phyloP scores from a whole-genome alignment of 1,140 invertebrate genomes.

The Bacillus rossius region DNA sequence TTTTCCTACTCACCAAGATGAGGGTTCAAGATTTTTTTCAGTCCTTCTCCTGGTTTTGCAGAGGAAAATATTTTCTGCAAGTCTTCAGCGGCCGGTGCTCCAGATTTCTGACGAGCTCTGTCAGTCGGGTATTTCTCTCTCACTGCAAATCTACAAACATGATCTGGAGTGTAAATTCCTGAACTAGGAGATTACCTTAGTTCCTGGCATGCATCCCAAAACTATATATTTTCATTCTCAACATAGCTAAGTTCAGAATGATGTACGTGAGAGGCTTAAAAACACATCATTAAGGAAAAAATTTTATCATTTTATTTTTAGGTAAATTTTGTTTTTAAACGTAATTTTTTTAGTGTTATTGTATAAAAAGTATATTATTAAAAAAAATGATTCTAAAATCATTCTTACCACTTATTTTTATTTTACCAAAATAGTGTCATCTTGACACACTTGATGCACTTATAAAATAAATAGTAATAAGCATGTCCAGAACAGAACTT shows the following conservation, averaged over 20 bases:
- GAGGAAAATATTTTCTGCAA: conserved; percentile 52
- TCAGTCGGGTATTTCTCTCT: conserved; percentile 86
- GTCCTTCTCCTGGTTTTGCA: conserved; percentile 65
- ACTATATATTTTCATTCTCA: background rate
- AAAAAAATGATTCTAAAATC: background rate
- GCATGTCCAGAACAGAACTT: too few relatives aligned
- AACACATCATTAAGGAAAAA: too few relatives aligned
- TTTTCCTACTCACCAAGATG: conserved; percentile 57
- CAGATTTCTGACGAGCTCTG: conserved; percentile 56
- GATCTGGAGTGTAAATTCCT: background rate
- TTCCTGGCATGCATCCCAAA: background rate
- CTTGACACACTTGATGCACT: too few relatives aligned
- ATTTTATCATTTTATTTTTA: too few relatives aligned
- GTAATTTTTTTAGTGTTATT: background rate
- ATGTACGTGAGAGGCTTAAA: too few relatives aligned
- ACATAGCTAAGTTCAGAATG: background rate
- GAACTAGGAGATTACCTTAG: background rate
- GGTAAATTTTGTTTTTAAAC: too few relatives aligned
- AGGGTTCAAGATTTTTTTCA: conserved; percentile 85
- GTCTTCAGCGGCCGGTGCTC: conserved; percentile 42
- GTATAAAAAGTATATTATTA: background rate
- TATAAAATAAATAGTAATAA: too few relatives aligned
- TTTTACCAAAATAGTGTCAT: too few relatives aligned
- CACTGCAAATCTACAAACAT: conserved; percentile 71
- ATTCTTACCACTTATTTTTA: background rate